A percentile compares a stretch with the other conserved stretches of the same genome.
Evolutionary conservation across 2,888 invertebrate species (phyloP).

Genomic region (Macrophya alboannulata): DNA sequence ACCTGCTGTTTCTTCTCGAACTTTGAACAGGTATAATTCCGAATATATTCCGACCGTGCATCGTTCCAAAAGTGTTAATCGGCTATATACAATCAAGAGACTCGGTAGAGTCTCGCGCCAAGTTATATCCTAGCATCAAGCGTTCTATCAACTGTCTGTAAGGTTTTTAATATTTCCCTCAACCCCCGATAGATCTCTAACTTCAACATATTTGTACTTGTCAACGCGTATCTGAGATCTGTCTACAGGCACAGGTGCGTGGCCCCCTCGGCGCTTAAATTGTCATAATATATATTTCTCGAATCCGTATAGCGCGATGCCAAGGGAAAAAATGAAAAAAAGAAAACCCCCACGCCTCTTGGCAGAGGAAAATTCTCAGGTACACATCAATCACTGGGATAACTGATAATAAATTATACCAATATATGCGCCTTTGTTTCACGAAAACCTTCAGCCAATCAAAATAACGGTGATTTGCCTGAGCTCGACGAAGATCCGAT

Average conservation of each 20-base stretch:
- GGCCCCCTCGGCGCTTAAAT: slow-evolving; percentile 34
- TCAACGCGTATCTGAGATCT: slow-evolving; percentile 16
- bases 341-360: not conserved
- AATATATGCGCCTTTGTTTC: not conserved
- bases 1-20: not conserved
- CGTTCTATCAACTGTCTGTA: slow-evolving; percentile 21
- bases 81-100: not conserved
- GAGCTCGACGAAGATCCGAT: not conserved
- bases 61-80: not conserved
- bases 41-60: not conserved
- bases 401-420: not conserved
- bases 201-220: slow-evolving; percentile 25
- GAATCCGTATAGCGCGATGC: slow-evolving; percentile 1
- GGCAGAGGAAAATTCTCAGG: not conserved
- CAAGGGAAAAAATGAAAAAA: not conserved
- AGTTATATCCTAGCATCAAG: not conserved
- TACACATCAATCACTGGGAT: not conserved
- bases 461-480: not conserved
- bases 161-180: not conserved
- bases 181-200: not conserved
- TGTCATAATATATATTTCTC: slow-evolving; percentile 33
- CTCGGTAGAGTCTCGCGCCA: too few species aligned
- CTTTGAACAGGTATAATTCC: not conserved
- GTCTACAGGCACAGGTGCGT: slow-evolving; percentile 44
- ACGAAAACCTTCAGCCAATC: not conserved